These are phyloP conservation scores for Lepidurus packardi DNA, from an alignment of 1,140 invertebrate species.

Conservation along the genomic window DNA sequence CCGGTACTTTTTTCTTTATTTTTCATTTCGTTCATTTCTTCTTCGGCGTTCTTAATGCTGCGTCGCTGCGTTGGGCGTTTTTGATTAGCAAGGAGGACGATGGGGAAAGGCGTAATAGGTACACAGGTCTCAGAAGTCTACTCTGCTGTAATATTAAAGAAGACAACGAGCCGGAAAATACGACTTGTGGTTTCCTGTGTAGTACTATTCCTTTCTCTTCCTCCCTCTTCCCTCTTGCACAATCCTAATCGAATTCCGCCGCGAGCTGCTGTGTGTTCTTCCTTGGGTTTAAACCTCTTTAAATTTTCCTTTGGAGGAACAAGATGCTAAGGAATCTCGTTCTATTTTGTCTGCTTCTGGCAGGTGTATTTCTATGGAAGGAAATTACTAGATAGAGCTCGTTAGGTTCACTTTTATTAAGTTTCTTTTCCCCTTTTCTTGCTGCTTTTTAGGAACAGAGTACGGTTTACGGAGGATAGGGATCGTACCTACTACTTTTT, in stretches of 20 bases:
- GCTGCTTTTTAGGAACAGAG: no score
- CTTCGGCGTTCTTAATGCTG: neutral
- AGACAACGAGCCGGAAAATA: constrained; percentile 18
- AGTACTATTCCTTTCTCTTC: neutral
- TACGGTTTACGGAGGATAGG: no score
- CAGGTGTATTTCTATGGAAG: neutral
- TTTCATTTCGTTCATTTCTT: neutral
- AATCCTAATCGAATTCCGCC: neutral
- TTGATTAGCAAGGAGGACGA: neutral
- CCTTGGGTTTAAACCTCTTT: neutral
- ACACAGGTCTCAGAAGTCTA: neutral
- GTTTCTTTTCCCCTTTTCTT: no score
- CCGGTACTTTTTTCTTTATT: neutral
- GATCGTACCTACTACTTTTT: neutral
- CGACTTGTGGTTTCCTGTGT: constrained; percentile 4
- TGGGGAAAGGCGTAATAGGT: neutral
- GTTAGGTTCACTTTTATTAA: no score
- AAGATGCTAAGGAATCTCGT: neutral
- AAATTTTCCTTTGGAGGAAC: neutral
- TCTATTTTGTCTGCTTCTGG: neutral
- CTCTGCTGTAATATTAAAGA: constrained; percentile 5
- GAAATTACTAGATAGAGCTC: no score
- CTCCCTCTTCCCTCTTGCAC: neutral
- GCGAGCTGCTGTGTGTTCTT: neutral
- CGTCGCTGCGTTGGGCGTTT: neutral